phyloP scores from a whole-genome alignment of 1,140 invertebrate genomes.

The Ephestia elutella region DNA sequence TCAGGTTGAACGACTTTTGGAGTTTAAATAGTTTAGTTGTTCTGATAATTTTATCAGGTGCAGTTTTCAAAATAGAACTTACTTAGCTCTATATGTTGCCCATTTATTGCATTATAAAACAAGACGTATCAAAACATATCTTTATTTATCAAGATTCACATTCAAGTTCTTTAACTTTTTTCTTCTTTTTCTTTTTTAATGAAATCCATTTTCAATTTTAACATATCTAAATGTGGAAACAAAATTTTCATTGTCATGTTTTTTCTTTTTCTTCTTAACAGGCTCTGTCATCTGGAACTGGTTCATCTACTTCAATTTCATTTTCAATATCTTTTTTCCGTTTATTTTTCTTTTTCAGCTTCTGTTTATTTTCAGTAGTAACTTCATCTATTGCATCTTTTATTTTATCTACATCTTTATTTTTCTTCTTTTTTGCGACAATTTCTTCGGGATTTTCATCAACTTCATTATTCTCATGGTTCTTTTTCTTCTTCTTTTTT shows the following conservation, averaged over 20 bases:
- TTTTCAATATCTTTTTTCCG: constrained; percentile 17
- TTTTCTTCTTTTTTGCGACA: constrained; percentile 18
- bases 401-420: constrained; percentile 12
- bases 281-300: constrained; percentile 5
- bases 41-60: too few species aligned
- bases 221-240: constrained; percentile 11
- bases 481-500: constrained; percentile 17
- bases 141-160: not conserved
- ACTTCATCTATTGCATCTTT: not conserved
- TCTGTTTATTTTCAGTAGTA: constrained; percentile 10
- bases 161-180: constrained; percentile 13
- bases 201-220: constrained; percentile 1
- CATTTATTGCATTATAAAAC: not conserved
- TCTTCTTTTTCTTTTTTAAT: constrained; percentile 33
- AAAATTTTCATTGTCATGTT: constrained; percentile 10
- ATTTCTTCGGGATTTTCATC: constrained; percentile 6
- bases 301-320: not conserved
- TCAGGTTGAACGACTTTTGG: too few species aligned
- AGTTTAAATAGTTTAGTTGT: too few species aligned
- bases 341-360: constrained; percentile 13
- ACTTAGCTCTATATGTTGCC: too few species aligned
- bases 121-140: constrained; percentile 1
- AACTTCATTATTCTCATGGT: constrained; percentile 6
- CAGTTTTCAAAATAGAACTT: too few species aligned
- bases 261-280: constrained; percentile 29